Conservation (phyloP, 2,113 vertebrate genomes). For the Clarias batrachus region DNA sequence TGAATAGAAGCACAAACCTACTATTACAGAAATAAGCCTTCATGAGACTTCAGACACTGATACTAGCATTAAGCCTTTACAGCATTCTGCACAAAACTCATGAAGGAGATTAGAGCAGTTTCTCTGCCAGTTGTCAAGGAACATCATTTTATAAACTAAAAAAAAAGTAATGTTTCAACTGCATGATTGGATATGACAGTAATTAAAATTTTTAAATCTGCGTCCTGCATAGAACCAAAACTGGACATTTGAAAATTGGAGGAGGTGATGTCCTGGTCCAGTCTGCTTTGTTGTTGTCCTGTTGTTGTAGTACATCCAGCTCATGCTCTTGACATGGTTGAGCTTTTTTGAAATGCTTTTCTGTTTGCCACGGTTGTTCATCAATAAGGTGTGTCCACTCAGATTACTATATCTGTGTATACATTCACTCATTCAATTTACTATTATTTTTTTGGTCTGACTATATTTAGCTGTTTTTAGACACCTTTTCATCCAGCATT, state of each 20-base stretch:
- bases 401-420: neutral
- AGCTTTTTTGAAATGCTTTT: neutral
- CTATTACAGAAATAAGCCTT: slow-evolving; percentile 14
- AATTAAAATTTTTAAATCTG: neutral
- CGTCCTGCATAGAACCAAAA: neutral
- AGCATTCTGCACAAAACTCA: neutral
- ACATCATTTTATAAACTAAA: neutral
- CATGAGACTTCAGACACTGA: neutral
- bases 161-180: neutral
- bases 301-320: neutral
- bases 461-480: neutral
- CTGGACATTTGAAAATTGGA: neutral
- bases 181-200: neutral
- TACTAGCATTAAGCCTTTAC: slow-evolving; percentile 1
- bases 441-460: no score
- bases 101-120: neutral
- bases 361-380: neutral
- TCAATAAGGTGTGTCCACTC: neutral
- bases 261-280: neutral
- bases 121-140: neutral
- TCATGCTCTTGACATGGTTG: neutral
- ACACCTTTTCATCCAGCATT: neutral
- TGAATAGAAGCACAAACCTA: neutral
- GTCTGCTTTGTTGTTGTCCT: neutral
- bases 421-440: neutral